Base-by-base conservation (phyloP, 30 jellyfish, hydroid and myxozoan genomes). In the Aurelia aurita complex sp. Pacific region DNA sequence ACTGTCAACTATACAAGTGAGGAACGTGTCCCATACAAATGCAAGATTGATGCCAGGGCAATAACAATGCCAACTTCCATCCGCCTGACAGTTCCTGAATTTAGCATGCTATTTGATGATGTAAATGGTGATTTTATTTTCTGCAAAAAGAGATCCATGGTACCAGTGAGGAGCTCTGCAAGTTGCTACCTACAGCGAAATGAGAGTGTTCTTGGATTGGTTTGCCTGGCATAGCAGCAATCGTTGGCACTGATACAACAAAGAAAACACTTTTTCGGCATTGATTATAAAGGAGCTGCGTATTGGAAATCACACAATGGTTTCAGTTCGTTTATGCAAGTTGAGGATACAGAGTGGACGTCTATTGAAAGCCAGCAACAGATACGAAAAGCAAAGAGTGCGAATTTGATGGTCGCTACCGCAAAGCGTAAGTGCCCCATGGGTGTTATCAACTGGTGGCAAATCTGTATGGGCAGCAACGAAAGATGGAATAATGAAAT, bases 51-150 rank as follows among this genome's bases (percentile, higher is more conserved):
- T 23, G 55, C 50, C 2, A 46, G 57, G 57, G 34, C 32, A 29
- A 17, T 17, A 12, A 1, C 42, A 1, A 38, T 23, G 15, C 36
- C 71, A 10, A 73, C 51, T 36, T 35, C 86, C 10, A 9, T 46
- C 57, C 57, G 57, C 57, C 13, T 46, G 2, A 46, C 57, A 46
- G 51, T 63, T 33, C 54, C 88, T 32, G 79, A 52, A 10, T 78
- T 78, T 52, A 64, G 88, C 79, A 62, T 78, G 62, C 60, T 78
- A 8, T 78, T 10, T 78, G 88, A 78, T 78, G 88, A 63, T 5
- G 55, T 43, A 2, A 78, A 78, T 18, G 34, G 65, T 46, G 79
- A 78, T 18, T 23, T 78, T 33, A 60, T 55, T 63, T 15, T 78
- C 59, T 78, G 88, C 79, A 34, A 14, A 29, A 46, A 46, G 57